A percentile compares a stretch with the other conserved stretches of the same genome.
phyloP scores from a whole-genome alignment of 2,113 vertebrate species.

The Cololabis saira region DNA sequence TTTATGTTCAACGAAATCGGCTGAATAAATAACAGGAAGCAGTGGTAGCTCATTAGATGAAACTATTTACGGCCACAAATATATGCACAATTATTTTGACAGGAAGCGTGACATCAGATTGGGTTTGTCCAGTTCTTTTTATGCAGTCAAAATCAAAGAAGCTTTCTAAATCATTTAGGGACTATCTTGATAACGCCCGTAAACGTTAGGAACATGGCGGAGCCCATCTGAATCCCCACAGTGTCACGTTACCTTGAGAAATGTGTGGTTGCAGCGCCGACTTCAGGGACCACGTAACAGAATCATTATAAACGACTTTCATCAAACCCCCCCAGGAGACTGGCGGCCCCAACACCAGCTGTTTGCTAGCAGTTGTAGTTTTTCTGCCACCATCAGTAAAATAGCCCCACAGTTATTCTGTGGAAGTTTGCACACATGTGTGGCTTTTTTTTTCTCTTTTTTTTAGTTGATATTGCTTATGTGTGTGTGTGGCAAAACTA shows the following conservation, averaged over 20 bases:
- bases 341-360: constrained; percentile 52
- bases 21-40: not conserved
- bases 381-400: constrained; percentile 62
- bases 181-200: not conserved
- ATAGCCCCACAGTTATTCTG: constrained; percentile 17
- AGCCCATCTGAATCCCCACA: constrained; percentile 1
- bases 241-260: constrained; percentile 16
- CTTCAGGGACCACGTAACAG: constrained; percentile 27
- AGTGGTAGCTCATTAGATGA: no score
- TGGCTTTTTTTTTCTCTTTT: no score
- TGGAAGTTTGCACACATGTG: no score
- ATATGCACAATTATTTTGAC: no score
- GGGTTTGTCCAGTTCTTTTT: no score
- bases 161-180: not conserved
- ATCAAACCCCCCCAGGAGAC: constrained; percentile 37
- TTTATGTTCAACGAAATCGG: not conserved
- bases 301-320: constrained; percentile 31
- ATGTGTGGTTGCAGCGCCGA: constrained; percentile 28
- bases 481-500: no score
- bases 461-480: no score
- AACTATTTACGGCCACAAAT: no score
- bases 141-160: not conserved
- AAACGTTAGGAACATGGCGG: constrained; percentile 14
- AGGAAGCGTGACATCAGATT: no score
- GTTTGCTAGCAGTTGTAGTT: constrained; percentile 59